These are phyloP conservation scores for Callinectes sapidus DNA, from an alignment of 2,888 invertebrate species.

Conservation along the genomic window DNA sequence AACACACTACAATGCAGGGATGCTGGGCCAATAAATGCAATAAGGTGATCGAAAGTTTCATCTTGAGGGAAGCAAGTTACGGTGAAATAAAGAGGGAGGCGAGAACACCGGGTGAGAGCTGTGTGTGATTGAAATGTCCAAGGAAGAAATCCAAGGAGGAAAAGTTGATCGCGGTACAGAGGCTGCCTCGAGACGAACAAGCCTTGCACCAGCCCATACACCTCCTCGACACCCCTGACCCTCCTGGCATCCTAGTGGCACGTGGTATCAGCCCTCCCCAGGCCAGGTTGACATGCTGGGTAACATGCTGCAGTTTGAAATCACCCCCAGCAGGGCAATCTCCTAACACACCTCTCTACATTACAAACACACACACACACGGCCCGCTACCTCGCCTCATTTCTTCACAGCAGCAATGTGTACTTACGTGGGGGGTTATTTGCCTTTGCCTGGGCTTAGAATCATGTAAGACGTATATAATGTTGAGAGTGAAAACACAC, in stretches of 20 bases:
- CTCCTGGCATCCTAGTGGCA: background rate
- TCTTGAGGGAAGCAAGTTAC: too few relatives aligned
- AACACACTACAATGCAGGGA: too few relatives aligned
- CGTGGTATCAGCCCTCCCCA: background rate
- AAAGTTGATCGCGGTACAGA: background rate
- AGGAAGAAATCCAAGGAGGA: too few relatives aligned
- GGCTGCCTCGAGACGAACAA: background rate
- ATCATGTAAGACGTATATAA: slow-evolving; percentile 24
- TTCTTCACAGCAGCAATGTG: background rate
- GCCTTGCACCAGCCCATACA: background rate
- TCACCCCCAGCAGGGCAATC: background rate
- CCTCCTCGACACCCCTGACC: background rate
- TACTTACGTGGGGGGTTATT: slow-evolving; percentile 32
- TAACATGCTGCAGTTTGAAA: background rate
- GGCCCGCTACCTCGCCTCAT: background rate
- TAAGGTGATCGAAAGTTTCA: too few relatives aligned
- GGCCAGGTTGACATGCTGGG: background rate
- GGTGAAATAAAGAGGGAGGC: too few relatives aligned
- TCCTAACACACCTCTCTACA: background rate
- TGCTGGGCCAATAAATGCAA: too few relatives aligned
- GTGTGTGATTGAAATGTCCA: too few relatives aligned
- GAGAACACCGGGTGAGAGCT: too few relatives aligned
- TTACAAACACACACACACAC: background rate
- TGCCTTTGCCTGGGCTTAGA: background rate
- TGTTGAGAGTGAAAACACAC: slow-evolving; percentile 7